These are phyloP conservation scores for Luehdorfia chinensis DNA, from an alignment of 1,140 invertebrate genomes.

Conservation along the genomic window DNA sequence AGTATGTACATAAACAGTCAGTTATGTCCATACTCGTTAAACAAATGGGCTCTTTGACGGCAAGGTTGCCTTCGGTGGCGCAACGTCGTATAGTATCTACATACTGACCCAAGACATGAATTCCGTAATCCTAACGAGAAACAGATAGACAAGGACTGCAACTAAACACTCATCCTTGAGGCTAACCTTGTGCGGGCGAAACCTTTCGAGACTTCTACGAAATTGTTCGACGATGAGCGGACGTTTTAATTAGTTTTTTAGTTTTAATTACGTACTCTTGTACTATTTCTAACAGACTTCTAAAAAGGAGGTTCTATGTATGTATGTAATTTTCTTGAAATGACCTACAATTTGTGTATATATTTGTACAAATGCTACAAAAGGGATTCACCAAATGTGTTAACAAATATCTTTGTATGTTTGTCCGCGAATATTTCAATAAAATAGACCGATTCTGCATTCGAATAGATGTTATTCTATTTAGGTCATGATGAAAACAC, in stretches of 20 bases:
- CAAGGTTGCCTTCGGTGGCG: slow-evolving; percentile 52
- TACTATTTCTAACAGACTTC: too few species aligned
- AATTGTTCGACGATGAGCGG: background rate
- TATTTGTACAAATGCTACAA: too few species aligned
- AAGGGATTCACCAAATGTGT: too few species aligned
- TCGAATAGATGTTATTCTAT: too few species aligned
- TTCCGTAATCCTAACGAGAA: slow-evolving; percentile 6
- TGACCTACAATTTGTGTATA: too few species aligned
- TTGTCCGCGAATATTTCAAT: too few species aligned
- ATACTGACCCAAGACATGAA: slow-evolving; percentile 13
- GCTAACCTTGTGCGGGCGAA: background rate
- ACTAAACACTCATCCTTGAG: slow-evolving; percentile 6
- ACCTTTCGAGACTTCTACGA: background rate
- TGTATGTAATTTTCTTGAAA: too few species aligned
- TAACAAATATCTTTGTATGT: too few species aligned
- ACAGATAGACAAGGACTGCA: background rate
- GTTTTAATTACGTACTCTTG: too few species aligned
- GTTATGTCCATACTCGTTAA: slow-evolving; percentile 48
- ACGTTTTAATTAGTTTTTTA: background rate
- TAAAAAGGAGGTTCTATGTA: too few species aligned
- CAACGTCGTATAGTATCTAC: slow-evolving; percentile 29
- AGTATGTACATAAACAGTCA: slow-evolving; percentile 45
- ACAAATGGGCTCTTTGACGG: slow-evolving; percentile 38
- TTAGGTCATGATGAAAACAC: too few species aligned
- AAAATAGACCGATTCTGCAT: too few species aligned